Base-by-base conservation (phyloP, 2,113 vertebrate genomes). In the Clarias macrocephalus region DNA sequence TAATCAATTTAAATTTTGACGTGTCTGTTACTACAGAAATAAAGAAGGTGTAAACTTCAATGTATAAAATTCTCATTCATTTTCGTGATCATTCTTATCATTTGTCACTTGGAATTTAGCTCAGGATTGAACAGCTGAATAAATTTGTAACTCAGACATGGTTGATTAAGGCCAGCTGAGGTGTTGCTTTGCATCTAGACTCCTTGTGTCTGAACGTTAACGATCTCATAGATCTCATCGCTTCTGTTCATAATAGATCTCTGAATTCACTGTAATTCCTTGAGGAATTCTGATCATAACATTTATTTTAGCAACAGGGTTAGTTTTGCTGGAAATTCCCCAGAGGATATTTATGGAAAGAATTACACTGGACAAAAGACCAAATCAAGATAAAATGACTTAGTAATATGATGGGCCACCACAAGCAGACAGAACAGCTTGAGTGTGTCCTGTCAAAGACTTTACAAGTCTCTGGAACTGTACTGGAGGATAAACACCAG, bases 81-180 rank as follows among this genome's bases (percentile, higher is more conserved):
- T 11, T 73, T 18, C 23, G 23, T 48, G 7, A 48, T 7, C 7
- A 48, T 8, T 48, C 7, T 76, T 54, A 76, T 18, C 9, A 54
- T 28, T 28, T 56, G 52, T 56, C 25, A 18, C 6, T 28, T 18
- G 16, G 25, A 79, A 28, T 56, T 6, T 56, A 76, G 73, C 42
- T 76, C 73, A 21, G 37, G 72, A 75, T 42, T 75, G 23, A 75
- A 75, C 72, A 54, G 23, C 73, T 54, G 42, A 25, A 76, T 76
- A 54, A 76, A 73, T 18, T 11, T 73, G 70, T 7, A 70, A 37
- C 11, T 52, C 12, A 70, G 68, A 70, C n/a, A 12, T 76, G 13
- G 28, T 79, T 79, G 52, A 79, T 28, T 56, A 33, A 15, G 28
- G 12, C 75, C 75, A 30, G 73, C 21, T 52, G 23, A 76, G 15